A percentile compares a stretch with the other conserved stretches of the same genome.
These are phyloP conservation scores for Hymenochirus boettgeri DNA, from an alignment of 2,113 vertebrate species.

Conservation along the genomic window DNA sequence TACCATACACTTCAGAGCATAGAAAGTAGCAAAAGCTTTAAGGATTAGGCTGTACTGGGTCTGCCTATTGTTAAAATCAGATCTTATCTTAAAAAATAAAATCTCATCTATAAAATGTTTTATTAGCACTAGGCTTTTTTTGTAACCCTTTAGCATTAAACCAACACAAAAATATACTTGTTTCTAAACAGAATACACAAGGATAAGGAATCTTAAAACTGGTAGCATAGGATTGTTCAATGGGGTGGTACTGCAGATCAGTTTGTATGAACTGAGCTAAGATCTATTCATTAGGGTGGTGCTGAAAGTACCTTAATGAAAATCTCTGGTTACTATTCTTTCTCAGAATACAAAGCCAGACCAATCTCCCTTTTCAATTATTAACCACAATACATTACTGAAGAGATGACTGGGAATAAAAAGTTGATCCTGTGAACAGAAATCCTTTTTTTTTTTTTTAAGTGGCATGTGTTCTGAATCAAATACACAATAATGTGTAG, in stretches of 20 bases:
- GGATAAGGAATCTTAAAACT: background rate
- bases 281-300: slow-evolving; percentile 20
- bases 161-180: no score
- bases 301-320: slow-evolving; percentile 24
- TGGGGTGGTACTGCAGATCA: slow-evolving; percentile 5
- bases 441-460: slow-evolving; percentile 5
- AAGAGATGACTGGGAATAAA: slow-evolving; percentile 17
- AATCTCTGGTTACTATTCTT: slow-evolving; percentile 30
- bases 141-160: no score
- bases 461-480: background rate
- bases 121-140: no score
- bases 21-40: no score
- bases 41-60: no score
- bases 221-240: background rate
- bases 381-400: slow-evolving; percentile 24
- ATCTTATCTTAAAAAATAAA: no score
- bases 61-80: no score
- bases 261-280: background rate
- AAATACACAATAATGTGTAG: no score
- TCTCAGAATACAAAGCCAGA: slow-evolving; percentile 17
- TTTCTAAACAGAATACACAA: no score
- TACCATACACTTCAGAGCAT: no score
- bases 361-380: slow-evolving; percentile 21
- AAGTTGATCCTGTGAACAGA: slow-evolving; percentile 29
- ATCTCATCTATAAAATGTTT: no score